Percentiles rank a stretch among this genome's conserved stretches.
These are phyloP conservation scores for Melanitta fusca DNA, from an alignment of 2,797 vertebrate species.

Conservation along the genomic window DNA sequence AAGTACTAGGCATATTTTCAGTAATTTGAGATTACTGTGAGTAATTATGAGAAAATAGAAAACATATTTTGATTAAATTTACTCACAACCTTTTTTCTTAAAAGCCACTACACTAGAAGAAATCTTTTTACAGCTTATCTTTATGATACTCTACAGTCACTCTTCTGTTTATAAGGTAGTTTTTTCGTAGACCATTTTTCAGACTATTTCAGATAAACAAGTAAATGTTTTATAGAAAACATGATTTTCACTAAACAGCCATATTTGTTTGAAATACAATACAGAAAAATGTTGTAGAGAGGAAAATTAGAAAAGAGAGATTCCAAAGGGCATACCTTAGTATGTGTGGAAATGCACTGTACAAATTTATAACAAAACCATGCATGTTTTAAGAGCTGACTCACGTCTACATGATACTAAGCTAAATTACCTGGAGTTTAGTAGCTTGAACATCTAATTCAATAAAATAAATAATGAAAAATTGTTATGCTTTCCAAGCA, in stretches of 20 bases:
- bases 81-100: background rate
- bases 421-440: background rate
- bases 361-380: background rate
- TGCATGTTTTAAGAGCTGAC: background rate
- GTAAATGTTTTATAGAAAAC: background rate
- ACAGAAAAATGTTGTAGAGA: background rate
- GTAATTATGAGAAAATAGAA: too few species aligned
- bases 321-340: background rate
- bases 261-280: background rate
- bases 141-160: background rate
- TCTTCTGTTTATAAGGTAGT: background rate
- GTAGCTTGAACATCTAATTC: background rate
- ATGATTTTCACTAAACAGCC: background rate
- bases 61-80: background rate
- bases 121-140: background rate
- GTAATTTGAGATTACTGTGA: too few species aligned
- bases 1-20: background rate
- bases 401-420: background rate
- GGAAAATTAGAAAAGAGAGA: background rate
- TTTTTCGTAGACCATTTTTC: background rate
- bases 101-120: background rate
- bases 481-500: background rate
- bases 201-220: background rate
- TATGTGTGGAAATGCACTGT: background rate
- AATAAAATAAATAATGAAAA: background rate